Evolutionary conservation across 1,140 invertebrate genomes (phyloP).

Genomic region (Popillia japonica): DNA sequence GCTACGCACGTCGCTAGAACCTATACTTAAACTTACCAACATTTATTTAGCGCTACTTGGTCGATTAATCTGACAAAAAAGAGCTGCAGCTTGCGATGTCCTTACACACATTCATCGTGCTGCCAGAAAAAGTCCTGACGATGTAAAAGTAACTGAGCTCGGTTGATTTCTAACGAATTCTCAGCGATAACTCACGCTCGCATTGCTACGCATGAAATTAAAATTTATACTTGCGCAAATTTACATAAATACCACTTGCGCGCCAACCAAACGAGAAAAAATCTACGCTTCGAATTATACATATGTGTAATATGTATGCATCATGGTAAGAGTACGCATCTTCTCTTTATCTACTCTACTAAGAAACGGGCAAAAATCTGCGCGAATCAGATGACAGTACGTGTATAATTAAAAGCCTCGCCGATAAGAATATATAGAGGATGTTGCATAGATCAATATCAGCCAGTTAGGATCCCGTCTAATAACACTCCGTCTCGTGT

Average conservation of each 20-base stretch:
- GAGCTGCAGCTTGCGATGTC: background rate
- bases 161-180: constrained; percentile 8
- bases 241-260: constrained; percentile 14
- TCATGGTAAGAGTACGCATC: background rate
- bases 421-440: background rate
- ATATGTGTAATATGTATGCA: background rate
- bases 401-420: background rate
- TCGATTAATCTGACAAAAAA: background rate
- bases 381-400: background rate
- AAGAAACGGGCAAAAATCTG: background rate
- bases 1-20: too few species aligned
- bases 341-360: background rate
- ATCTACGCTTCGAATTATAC: background rate
- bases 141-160: background rate
- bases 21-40: too few species aligned
- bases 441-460: background rate
- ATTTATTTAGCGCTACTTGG: background rate
- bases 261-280: background rate
- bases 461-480: background rate
- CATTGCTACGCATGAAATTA: background rate
- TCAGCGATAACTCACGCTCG: background rate
- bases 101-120: background rate
- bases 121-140: background rate
- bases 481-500: background rate
- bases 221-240: constrained; percentile 7